Conservation (phyloP, 1,140 invertebrate species). For the Drosophila teissieri region DNA sequence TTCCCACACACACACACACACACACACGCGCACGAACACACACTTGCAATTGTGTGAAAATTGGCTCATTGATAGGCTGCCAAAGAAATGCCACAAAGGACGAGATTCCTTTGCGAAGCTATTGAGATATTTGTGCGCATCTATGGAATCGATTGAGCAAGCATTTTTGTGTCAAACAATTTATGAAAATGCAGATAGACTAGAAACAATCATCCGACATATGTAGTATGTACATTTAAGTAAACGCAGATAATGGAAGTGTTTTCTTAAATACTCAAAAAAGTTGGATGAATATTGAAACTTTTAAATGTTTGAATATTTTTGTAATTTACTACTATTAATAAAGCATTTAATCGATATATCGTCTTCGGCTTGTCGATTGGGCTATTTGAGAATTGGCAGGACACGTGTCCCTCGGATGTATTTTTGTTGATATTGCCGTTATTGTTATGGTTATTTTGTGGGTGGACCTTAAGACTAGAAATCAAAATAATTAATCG, state of each 20-base stretch:
- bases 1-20: conserved; percentile 34
- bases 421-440: not conserved
- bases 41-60: conserved; percentile 68
- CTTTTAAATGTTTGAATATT: not conserved
- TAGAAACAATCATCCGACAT: not conserved
- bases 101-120: conserved; percentile 4
- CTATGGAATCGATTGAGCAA: conserved; percentile 22
- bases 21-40: not conserved
- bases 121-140: conserved; percentile 21
- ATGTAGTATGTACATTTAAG: too few relatives aligned
- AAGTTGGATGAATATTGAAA: not conserved
- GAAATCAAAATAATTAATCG: conserved; percentile 80
- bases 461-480: conserved; percentile 16
- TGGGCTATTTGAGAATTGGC: conserved; percentile 21
- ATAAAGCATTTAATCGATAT: too few relatives aligned
- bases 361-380: not conserved
- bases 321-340: too few relatives aligned
- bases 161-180: conserved; percentile 43
- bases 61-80: conserved; percentile 70
- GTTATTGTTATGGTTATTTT: conserved; percentile 17
- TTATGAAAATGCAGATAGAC: conserved; percentile 20
- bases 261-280: not conserved
- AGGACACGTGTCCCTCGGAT: conserved; percentile 26
- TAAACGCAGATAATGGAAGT: conserved; percentile 7
- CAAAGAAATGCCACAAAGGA: conserved; percentile 40